Evolutionary conservation across 2,888 invertebrate species (phyloP).

Genomic region (Meloe dianella): DNA sequence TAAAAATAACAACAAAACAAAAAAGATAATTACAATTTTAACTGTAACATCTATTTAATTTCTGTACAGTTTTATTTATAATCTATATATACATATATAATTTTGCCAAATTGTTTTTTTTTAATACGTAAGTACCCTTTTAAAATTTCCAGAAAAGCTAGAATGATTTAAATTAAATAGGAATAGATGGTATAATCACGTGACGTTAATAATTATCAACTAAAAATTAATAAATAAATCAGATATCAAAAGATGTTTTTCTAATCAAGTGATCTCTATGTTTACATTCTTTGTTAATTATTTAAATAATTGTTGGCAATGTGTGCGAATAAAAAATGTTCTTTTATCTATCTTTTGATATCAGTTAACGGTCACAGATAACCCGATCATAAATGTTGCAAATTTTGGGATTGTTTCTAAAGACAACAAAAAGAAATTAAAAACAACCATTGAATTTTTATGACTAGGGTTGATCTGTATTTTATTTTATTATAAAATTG

Average conservation of each 20-base stretch:
- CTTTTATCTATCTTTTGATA: no score
- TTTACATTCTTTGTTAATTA: no score
- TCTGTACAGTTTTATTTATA: conserved; percentile 23
- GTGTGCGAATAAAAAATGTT: background rate
- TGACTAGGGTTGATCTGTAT: background rate
- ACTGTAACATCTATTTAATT: conserved; percentile 23
- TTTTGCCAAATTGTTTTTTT: conserved; percentile 9
- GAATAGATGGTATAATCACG: background rate
- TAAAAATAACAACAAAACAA: conserved; percentile 5
- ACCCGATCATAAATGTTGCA: background rate
- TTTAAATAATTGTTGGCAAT: background rate
- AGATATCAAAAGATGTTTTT: background rate
- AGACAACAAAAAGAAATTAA: no score
- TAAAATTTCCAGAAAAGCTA: background rate
- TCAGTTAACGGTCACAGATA: background rate
- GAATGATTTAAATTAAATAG: background rate
- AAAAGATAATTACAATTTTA: conserved; percentile 13
- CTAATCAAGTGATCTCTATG: background rate
- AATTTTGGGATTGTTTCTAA: background rate
- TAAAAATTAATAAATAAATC: background rate
- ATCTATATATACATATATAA: conserved; percentile 18
- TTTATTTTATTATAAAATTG: background rate
- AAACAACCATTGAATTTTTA: no score
- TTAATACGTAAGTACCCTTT: conserved; percentile 27
- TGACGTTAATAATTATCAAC: background rate